Percentiles rank a stretch among this genome's conserved stretches.
Evolutionary conservation across 2,888 invertebrate species (phyloP).

Genomic region (Hemaris fuciformis): DNA sequence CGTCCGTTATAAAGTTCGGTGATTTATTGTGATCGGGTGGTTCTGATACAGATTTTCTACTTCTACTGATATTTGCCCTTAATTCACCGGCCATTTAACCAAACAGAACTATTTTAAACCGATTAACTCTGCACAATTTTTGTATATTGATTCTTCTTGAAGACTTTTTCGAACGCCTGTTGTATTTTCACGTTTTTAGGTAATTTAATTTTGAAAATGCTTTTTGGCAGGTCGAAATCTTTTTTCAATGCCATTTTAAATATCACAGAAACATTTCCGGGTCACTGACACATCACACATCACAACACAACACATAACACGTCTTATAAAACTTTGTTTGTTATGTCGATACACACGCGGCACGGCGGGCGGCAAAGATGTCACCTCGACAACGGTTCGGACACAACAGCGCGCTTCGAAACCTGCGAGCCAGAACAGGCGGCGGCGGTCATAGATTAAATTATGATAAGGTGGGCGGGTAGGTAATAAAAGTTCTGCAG

Average conservation of each 20-base stretch:
- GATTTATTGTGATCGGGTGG: conserved; percentile 58
- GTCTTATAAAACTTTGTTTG: conserved; percentile 22
- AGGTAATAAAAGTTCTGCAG: conserved; percentile 22
- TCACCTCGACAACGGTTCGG: conserved; percentile 70
- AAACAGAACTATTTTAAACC: conserved; percentile 24
- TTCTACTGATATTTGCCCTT: conserved; percentile 63
- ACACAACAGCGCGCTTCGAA: conserved; percentile 65
- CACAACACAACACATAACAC: conserved; percentile 36
- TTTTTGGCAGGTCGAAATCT: conserved; percentile 69
- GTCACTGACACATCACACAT: conserved; percentile 66
- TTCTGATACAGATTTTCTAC: conserved; percentile 52
- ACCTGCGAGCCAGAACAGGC: conserved; percentile 55
- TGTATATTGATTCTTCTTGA: conserved; percentile 73
- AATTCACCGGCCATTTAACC: conserved; percentile 77
- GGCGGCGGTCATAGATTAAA: conserved; percentile 54
- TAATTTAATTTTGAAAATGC: conserved; percentile 64
- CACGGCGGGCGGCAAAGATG: conserved; percentile 35
- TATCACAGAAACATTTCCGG: conserved; percentile 64
- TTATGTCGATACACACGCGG: conserved; percentile 52
- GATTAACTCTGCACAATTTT: conserved; percentile 76
- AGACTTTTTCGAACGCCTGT: conserved; percentile 70
- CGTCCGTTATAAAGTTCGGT: conserved; percentile 64
- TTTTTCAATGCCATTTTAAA: conserved; percentile 74
- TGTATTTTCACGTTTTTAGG: conserved; percentile 63
- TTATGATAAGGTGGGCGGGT: conserved; percentile 26